Evolutionary conservation across 2,888 invertebrate genomes (phyloP).

Genomic region (Acleris literana): DNA sequence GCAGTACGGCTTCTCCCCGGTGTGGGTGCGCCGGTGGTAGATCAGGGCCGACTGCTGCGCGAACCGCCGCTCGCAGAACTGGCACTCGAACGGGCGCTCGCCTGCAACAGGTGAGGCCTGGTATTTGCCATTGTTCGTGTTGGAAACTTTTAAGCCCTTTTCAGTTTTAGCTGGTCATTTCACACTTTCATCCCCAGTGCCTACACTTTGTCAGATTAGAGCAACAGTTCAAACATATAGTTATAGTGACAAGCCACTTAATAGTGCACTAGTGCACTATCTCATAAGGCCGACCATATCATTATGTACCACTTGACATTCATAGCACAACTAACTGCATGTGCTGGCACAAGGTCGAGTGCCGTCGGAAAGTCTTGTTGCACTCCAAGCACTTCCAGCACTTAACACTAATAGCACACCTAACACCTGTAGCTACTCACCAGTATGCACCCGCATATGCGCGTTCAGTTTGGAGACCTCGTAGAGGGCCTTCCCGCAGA

Average conservation of each 20-base stretch:
- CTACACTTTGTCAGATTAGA: too few relatives aligned
- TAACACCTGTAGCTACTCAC: conserved; percentile 46
- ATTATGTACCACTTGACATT: neutral
- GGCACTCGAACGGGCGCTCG: conserved; percentile 79
- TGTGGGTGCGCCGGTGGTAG: conserved; percentile 80
- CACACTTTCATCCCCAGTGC: too few relatives aligned
- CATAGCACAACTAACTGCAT: neutral
- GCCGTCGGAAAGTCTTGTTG: too few relatives aligned
- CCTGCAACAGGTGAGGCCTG: conserved; percentile 50
- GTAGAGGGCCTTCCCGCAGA: conserved; percentile 78
- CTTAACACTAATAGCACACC: neutral
- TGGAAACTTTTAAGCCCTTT: too few relatives aligned
- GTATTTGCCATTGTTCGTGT: too few relatives aligned
- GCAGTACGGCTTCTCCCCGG: conserved; percentile 78
- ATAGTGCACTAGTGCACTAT: too few relatives aligned
- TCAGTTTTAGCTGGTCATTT: too few relatives aligned
- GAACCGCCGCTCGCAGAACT: conserved; percentile 75
- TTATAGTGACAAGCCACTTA: too few relatives aligned
- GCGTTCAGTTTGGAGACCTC: conserved; percentile 81
- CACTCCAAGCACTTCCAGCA: too few relatives aligned
- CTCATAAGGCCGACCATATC: too few relatives aligned
- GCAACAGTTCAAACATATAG: too few relatives aligned
- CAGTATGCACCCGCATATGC: conserved; percentile 79
- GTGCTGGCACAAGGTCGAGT: too few relatives aligned
- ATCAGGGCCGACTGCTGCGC: conserved; percentile 80